These are phyloP conservation scores for Platichthys flesus DNA, from an alignment of 2,113 vertebrate species.

Conservation along the genomic window DNA sequence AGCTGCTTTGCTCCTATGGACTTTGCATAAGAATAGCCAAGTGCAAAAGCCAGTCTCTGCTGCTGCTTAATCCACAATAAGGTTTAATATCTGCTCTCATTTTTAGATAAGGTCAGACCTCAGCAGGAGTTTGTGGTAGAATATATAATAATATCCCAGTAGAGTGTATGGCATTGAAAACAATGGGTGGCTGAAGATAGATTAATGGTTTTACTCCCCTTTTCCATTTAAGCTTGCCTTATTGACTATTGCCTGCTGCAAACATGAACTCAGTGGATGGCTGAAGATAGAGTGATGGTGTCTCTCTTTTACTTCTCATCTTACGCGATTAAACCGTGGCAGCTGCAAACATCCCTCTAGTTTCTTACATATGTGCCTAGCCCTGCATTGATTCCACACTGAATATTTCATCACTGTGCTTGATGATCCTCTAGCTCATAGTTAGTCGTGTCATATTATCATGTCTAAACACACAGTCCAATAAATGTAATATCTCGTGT, in stretches of 20 bases:
- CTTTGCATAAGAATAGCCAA: slow-evolving; percentile 15
- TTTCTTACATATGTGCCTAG: background rate
- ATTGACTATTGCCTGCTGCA: slow-evolving; percentile 8
- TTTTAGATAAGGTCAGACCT: background rate
- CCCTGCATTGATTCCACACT: slow-evolving; percentile 19
- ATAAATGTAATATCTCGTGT: slow-evolving; percentile 25
- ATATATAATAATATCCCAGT: background rate
- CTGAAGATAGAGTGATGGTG: background rate
- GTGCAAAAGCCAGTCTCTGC: slow-evolving; percentile 6
- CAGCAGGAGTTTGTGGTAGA: background rate
- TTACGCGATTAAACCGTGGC: background rate
- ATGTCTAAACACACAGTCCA: slow-evolving; percentile 3
- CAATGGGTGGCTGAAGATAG: background rate
- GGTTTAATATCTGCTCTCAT: background rate
- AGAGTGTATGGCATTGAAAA: background rate
- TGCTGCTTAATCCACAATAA: slow-evolving; percentile 32
- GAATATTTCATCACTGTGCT: slow-evolving; percentile 19
- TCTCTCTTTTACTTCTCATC: background rate
- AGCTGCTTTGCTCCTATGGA: slow-evolving; percentile 30
- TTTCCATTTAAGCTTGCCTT: slow-evolving; percentile 1
- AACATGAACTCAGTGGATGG: slow-evolving; percentile 1
- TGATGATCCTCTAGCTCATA: background rate
- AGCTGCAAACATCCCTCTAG: slow-evolving; percentile 7
- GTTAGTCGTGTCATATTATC: background rate
- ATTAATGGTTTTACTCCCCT: slow-evolving; percentile 5